Percentiles rank a stretch among this genome's conserved stretches.
phyloP scores from a whole-genome alignment of 2,888 invertebrate species.

The Tuberolachnus salignus region DNA sequence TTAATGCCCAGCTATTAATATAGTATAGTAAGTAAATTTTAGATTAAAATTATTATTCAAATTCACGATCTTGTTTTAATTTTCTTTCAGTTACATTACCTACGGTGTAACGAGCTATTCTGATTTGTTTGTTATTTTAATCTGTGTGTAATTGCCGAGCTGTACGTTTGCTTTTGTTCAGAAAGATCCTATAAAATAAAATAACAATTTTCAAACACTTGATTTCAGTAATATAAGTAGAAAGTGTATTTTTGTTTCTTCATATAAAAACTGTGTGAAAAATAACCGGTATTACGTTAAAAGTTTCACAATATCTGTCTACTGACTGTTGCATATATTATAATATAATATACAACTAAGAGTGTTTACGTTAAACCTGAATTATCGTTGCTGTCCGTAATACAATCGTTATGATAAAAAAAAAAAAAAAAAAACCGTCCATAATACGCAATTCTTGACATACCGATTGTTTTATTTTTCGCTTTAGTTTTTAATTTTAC shows the following conservation, averaged over 20 bases:
- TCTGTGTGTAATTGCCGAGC: background rate
- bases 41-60: too few species aligned
- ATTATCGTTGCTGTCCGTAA: slow-evolving; percentile 3
- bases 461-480: background rate
- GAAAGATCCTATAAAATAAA: background rate
- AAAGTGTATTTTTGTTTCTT: slow-evolving; percentile 28
- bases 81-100: too few species aligned
- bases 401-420: too few species aligned
- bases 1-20: too few species aligned
- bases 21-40: too few species aligned
- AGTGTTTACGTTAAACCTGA: background rate
- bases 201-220: too few species aligned
- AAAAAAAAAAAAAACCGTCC: slow-evolving; percentile 27
- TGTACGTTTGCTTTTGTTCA: background rate
- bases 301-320: slow-evolving; percentile 18
- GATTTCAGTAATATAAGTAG: background rate
- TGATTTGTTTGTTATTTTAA: background rate
- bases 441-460: background rate
- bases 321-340: background rate
- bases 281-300: slow-evolving; percentile 2
- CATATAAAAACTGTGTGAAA: slow-evolving; percentile 25
- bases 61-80: too few species aligned
- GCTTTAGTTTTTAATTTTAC: too few species aligned
- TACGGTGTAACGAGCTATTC: too few species aligned
- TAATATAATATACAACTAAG: background rate